Evolutionary conservation across 2,113 vertebrate genomes (phyloP).

Genomic region (Elanoides forficatus): DNA sequence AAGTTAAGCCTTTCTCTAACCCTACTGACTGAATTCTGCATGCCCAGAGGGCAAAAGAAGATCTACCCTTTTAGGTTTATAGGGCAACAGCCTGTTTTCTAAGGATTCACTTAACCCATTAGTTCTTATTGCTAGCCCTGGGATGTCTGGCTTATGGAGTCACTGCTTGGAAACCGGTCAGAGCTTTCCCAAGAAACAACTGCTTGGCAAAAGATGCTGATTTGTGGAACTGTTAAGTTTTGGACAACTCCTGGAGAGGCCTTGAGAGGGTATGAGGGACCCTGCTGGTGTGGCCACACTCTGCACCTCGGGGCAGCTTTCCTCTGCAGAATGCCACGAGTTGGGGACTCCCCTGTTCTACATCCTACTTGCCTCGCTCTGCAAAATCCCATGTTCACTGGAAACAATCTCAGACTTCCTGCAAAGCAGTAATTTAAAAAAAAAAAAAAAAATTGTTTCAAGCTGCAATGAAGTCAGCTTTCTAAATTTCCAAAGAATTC

Average conservation of each 20-base stretch:
- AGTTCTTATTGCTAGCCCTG: background rate
- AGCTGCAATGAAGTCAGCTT: background rate
- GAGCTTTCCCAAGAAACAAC: background rate
- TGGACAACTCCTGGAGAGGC: background rate
- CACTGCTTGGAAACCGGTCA: conserved; percentile 13
- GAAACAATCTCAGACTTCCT: background rate
- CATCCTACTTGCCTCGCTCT: background rate
- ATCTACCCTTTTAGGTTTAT: background rate
- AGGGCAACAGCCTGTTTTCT: background rate
- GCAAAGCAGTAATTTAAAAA: background rate
- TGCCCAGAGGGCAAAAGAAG: background rate
- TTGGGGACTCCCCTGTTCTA: background rate
- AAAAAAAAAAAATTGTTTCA: background rate
- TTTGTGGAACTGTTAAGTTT: background rate
- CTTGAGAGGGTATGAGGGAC: background rate
- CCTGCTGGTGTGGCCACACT: rapidly evolving
- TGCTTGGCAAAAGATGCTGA: background rate
- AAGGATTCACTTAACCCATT: background rate
- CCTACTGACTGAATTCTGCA: background rate
- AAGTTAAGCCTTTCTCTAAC: background rate
- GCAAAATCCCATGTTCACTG: background rate
- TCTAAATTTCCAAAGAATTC: background rate
- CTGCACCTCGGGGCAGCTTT: background rate
- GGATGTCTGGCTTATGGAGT: background rate
- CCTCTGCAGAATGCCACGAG: background rate